Evolutionary conservation across 2,888 invertebrate genomes (phyloP).

Genomic region (Cheilosia urbana): DNA sequence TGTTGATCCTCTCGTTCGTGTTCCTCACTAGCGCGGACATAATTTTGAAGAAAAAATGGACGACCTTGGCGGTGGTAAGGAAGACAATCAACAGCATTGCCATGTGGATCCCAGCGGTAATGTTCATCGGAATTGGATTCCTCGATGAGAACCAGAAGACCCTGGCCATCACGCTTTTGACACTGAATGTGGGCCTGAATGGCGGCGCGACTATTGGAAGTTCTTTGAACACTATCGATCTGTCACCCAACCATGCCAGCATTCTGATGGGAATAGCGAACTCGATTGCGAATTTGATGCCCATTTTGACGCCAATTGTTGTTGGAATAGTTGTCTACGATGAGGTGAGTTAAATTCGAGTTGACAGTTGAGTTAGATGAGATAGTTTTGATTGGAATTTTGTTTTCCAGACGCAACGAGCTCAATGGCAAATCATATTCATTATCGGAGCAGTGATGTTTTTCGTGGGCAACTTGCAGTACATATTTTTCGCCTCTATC

Average conservation of each 20-base stretch:
- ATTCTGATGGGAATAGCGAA: constrained; percentile 87
- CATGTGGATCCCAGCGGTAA: constrained; percentile 84
- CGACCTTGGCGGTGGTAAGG: constrained; percentile 78
- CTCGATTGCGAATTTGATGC: constrained; percentile 85
- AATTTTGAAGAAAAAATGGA: constrained; percentile 69
- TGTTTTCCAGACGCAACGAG: constrained; percentile 84
- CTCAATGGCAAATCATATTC: constrained; percentile 89
- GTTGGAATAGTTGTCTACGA: constrained; percentile 84
- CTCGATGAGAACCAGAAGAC: constrained; percentile 80
- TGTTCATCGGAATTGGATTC: constrained; percentile 84
- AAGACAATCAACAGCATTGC: constrained; percentile 76
- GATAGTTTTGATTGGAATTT: neutral
- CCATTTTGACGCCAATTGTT: constrained; percentile 85
- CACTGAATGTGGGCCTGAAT: constrained; percentile 83
- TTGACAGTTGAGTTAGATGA: neutral
- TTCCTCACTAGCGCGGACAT: constrained; percentile 53
- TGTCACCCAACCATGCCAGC: constrained; percentile 87
- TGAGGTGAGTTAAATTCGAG: constrained; percentile 79
- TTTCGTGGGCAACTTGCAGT: constrained; percentile 88
- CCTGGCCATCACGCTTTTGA: constrained; percentile 84
- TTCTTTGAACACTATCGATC: constrained; percentile 85
- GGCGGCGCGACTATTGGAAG: constrained; percentile 84
- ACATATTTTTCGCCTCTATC: constrained; percentile 87
- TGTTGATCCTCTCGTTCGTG: constrained; percentile 43
- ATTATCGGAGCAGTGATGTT: constrained; percentile 87